A percentile compares a stretch with the other conserved stretches of the same genome.
phyloP scores from a whole-genome alignment of 2,797 vertebrate genomes.

The Ispidina lecontei region DNA sequence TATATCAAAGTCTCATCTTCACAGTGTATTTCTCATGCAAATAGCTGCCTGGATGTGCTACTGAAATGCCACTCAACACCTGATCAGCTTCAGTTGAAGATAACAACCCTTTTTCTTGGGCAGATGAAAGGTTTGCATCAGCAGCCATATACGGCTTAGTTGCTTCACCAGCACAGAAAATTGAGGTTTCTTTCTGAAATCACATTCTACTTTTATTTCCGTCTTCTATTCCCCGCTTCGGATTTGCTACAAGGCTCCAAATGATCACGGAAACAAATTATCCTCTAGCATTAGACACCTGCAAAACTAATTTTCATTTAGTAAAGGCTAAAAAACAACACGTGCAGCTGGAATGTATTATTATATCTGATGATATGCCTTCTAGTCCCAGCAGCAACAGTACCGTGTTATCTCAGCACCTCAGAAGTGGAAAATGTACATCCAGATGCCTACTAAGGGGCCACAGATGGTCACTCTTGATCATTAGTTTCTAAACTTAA shows the following conservation, averaged over 20 bases:
- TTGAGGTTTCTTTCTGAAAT: neutral
- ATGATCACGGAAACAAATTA: conserved; percentile 41
- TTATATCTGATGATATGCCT: neutral
- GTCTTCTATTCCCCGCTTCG: conserved; percentile 24
- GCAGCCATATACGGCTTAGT: neutral
- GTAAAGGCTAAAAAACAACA: conserved; percentile 32
- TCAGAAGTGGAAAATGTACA: conserved; percentile 6
- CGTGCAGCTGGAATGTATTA: conserved; percentile 29
- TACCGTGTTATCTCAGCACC: neutral
- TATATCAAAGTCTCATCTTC: conserved; percentile 31
- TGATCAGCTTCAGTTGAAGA: conserved; percentile 6
- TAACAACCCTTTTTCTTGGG: conserved; percentile 29
- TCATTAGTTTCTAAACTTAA: neutral
- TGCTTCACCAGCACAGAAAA: conserved; percentile 24
- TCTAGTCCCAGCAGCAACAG: neutral
- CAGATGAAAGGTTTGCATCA: conserved; percentile 56
- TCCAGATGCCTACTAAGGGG: conserved; percentile 5
- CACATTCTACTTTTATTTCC: conserved; percentile 42
- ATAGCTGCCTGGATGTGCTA: conserved; percentile 30
- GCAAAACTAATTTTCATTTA: conserved; percentile 49
- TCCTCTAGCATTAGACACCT: conserved; percentile 31
- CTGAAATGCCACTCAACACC: conserved; percentile 38
- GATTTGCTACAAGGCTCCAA: conserved; percentile 33
- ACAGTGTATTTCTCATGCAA: conserved; percentile 30
- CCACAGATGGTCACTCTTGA: conserved; percentile 41